These are phyloP conservation scores for Andrena haemorrhoa DNA, from an alignment of 2,888 invertebrate genomes.

Conservation along the genomic window DNA sequence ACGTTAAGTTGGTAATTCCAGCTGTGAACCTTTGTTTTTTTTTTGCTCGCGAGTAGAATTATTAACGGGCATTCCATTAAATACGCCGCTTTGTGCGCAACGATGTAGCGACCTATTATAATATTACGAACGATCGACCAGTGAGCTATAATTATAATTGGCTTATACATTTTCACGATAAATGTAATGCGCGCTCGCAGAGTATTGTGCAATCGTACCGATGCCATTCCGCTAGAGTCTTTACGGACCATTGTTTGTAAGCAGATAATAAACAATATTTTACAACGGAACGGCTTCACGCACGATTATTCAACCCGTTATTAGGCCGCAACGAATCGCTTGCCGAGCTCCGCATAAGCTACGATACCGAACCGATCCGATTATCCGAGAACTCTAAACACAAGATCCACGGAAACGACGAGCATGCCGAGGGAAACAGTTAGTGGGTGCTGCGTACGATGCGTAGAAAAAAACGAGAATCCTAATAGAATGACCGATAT, in stretches of 20 bases:
- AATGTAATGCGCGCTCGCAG: constrained; percentile 69
- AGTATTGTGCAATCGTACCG: constrained; percentile 60
- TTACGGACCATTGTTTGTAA: constrained; percentile 75
- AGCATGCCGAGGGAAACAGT: background rate
- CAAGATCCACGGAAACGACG: no score
- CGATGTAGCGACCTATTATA: constrained; percentile 60
- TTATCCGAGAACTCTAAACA: no score
- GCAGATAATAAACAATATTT: constrained; percentile 72
- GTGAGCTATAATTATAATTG: constrained; percentile 62
- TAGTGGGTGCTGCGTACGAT: no score
- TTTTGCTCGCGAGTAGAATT: constrained; percentile 33
- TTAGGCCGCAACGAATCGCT: background rate
- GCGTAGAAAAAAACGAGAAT: background rate
- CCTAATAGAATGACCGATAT: constrained; percentile 18
- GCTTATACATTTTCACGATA: constrained; percentile 70
- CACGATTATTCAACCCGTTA: constrained; percentile 43
- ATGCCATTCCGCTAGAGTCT: constrained; percentile 63
- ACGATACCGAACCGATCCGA: no score
- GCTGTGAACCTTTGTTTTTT: constrained; percentile 33
- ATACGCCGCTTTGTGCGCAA: constrained; percentile 35
- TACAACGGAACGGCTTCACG: constrained; percentile 40
- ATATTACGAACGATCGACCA: constrained; percentile 66
- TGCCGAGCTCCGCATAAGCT: background rate
- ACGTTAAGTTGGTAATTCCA: constrained; percentile 39
- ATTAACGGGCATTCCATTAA: constrained; percentile 49